phyloP scores from a whole-genome alignment of 2,888 invertebrate species.

The Sinelater perroti region DNA sequence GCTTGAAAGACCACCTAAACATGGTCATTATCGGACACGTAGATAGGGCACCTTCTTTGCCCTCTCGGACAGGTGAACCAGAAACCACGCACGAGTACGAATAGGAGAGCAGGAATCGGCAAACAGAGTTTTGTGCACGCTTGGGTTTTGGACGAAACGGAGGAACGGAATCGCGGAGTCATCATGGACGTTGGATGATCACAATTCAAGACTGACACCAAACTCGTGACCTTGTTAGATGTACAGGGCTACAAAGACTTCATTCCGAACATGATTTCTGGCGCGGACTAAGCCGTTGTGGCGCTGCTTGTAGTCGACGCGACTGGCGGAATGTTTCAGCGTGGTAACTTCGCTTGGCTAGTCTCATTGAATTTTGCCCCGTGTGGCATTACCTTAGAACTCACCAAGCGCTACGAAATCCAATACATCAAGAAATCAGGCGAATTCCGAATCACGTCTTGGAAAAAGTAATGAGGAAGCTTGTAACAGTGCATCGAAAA shows the following conservation, averaged over 20 bases:
- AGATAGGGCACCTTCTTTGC: slow-evolving; percentile 92
- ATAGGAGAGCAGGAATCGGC: slow-evolving; percentile 95
- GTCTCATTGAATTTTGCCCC: too few relatives aligned
- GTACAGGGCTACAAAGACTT: slow-evolving; percentile 99
- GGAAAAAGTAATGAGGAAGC: too few relatives aligned
- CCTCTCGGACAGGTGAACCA: slow-evolving; percentile 84
- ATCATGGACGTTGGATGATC: slow-evolving; percentile 98
- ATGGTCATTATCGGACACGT: slow-evolving; percentile 96
- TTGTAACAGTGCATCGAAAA: too few relatives aligned
- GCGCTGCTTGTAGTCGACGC: slow-evolving; percentile 97
- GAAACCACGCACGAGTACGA: slow-evolving; percentile 94
- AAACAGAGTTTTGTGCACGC: slow-evolving; percentile 99
- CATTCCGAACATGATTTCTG: slow-evolving; percentile 99
- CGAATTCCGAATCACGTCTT: too few relatives aligned
- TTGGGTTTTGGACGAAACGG: slow-evolving; percentile 99
- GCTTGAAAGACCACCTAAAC: slow-evolving; percentile 87
- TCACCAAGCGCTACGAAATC: too few relatives aligned
- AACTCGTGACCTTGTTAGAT: slow-evolving; percentile 84
- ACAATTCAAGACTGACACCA: slow-evolving; percentile 88
- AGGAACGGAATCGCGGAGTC: slow-evolving; percentile 94
- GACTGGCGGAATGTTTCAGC: slow-evolving; percentile 96
- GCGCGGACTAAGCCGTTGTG: slow-evolving; percentile 98
- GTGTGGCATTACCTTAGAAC: too few relatives aligned
- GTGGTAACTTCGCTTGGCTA: too few relatives aligned
- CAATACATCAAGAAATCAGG: too few relatives aligned